phyloP scores from a whole-genome alignment of 2,888 invertebrate genomes.

The Margaritifera margaritifera region DNA sequence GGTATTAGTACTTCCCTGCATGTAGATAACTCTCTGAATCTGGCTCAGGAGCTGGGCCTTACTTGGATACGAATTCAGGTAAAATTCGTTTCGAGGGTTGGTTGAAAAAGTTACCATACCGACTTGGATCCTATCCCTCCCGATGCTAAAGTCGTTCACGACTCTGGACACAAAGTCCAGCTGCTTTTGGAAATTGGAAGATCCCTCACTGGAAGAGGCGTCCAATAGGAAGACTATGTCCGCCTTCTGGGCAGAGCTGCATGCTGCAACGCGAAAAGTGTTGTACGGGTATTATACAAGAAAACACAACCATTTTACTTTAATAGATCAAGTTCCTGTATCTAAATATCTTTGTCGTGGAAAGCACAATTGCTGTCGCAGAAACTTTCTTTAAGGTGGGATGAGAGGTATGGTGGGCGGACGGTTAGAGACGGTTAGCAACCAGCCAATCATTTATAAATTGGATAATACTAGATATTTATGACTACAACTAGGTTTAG shows the following conservation, averaged over 20 bases:
- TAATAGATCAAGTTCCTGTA: too few species aligned
- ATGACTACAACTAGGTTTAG: too few species aligned
- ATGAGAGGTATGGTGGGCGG: too few species aligned
- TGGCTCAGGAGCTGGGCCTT: slow-evolving; percentile 31
- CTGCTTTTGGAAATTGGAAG: slow-evolving; percentile 46
- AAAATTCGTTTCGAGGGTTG: slow-evolving; percentile 30
- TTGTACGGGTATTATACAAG: too few species aligned
- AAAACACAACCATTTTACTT: too few species aligned
- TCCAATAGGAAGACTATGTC: slow-evolving; percentile 43
- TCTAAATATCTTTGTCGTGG: too few species aligned
- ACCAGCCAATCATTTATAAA: too few species aligned
- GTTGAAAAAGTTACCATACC: slow-evolving; percentile 43
- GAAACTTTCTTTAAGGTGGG: too few species aligned
- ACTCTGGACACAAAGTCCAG: slow-evolving; percentile 42
- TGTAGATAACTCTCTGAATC: slow-evolving; percentile 29
- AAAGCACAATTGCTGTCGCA: too few species aligned
- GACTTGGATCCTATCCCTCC: slow-evolving; percentile 35
- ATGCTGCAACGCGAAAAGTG: slow-evolving; percentile 2
- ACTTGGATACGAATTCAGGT: slow-evolving; percentile 33
- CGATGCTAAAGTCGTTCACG: slow-evolving; percentile 40
- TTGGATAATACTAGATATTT: too few species aligned
- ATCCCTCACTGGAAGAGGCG: slow-evolving; percentile 41
- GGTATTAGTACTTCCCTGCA: slow-evolving; percentile 33
- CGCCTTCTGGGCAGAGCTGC: slow-evolving; percentile 13
- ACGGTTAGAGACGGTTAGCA: too few species aligned